Evolutionary conservation across 2,113 vertebrate species (phyloP).

Genomic region (Sula dactylatra): DNA sequence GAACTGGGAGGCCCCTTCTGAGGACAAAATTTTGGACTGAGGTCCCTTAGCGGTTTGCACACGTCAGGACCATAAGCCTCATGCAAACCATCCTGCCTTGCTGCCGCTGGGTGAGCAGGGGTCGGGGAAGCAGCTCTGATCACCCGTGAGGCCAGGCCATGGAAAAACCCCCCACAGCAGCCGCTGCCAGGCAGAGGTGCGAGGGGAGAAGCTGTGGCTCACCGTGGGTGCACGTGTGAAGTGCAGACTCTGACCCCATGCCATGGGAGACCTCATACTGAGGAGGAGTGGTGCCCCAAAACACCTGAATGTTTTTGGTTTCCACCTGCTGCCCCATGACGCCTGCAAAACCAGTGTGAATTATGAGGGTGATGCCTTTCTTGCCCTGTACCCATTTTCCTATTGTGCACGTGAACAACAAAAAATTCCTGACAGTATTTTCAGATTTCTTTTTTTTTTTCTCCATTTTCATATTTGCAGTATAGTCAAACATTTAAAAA

Average conservation of each 20-base stretch:
- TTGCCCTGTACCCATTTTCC: neutral
- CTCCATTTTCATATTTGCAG: neutral
- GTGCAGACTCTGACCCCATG: accelerated
- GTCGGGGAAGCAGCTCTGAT: neutral
- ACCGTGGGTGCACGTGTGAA: accelerated
- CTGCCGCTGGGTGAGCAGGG: neutral
- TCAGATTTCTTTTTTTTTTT: neutral
- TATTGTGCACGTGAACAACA: neutral
- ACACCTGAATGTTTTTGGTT: neutral
- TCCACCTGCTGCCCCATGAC: neutral
- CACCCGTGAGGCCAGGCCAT: accelerated
- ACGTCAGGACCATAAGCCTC: accelerated
- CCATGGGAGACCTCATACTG: accelerated
- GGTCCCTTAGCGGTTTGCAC: accelerated
- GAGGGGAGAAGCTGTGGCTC: neutral
- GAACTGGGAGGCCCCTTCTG: neutral
- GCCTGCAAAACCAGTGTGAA: neutral
- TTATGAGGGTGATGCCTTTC: neutral
- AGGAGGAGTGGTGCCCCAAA: neutral
- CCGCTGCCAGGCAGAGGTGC: neutral
- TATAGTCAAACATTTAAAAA: neutral
- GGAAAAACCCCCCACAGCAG: neutral
- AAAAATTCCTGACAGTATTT: neutral
- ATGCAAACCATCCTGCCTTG: neutral
- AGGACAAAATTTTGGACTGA: neutral